Evolutionary conservation across 2,797 vertebrate species (phyloP).

Genomic region (Myotis pilosus): DNA sequence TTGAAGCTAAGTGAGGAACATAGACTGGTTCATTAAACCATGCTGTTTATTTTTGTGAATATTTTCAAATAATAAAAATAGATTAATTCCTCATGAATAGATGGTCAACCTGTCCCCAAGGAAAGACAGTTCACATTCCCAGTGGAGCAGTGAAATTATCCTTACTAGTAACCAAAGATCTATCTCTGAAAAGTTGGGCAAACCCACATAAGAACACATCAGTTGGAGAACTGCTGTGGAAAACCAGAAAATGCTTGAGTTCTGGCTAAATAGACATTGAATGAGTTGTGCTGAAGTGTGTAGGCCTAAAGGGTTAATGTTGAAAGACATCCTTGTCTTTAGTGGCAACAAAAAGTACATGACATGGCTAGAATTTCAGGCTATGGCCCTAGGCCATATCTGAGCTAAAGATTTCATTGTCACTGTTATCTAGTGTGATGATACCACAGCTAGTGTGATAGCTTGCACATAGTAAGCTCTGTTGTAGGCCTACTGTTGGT

Average conservation of each 20-base stretch:
- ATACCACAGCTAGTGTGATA: not conserved
- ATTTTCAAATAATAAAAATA: conserved; percentile 30
- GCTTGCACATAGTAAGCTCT: not conserved
- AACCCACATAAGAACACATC: not conserved
- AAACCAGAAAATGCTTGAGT: not conserved
- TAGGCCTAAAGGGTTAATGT: not conserved
- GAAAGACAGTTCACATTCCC: not conserved
- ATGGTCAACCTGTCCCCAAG: not conserved
- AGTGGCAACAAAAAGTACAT: not conserved
- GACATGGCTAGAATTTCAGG: not conserved
- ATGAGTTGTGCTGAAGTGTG: not conserved
- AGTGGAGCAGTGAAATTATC: not conserved
- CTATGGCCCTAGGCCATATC: not conserved
- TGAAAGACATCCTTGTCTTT: not conserved
- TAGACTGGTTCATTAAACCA: not conserved
- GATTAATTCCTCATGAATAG: not conserved
- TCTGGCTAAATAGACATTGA: not conserved
- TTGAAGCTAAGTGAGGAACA: not conserved
- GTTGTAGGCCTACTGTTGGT: not conserved
- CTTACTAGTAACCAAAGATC: not conserved
- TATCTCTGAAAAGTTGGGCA: not conserved
- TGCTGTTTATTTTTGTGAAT: not conserved
- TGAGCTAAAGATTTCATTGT: not conserved
- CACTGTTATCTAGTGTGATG: not conserved
- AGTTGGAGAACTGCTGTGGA: not conserved